phyloP scores from a whole-genome alignment of 37 sponge, comb jelly and placozoan species.

The Ephydatia muelleri region DNA sequence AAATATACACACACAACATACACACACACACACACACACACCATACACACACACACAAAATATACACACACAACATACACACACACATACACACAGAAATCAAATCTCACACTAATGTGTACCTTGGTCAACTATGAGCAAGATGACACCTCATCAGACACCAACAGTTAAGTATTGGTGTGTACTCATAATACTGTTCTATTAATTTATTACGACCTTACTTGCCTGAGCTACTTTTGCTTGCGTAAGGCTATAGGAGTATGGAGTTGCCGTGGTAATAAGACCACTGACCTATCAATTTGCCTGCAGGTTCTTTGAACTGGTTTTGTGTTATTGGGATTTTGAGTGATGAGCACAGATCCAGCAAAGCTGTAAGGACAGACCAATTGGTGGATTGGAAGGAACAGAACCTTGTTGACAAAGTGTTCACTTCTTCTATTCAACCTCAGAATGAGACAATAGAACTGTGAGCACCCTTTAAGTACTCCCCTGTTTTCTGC shows the following conservation, averaged over 20 bases:
- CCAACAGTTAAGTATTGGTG: not conserved
- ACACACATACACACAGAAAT: not conserved
- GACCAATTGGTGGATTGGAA: not conserved
- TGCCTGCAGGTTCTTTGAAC: too few relatives aligned
- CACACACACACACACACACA: too few relatives aligned
- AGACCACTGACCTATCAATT: too few relatives aligned
- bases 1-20: too few relatives aligned
- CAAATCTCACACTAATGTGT: slow-evolving; percentile 18
- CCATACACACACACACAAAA: too few relatives aligned
- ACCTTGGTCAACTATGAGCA: not conserved
- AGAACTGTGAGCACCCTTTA: not conserved
- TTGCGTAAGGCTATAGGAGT: too few relatives aligned
- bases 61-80: too few relatives aligned
- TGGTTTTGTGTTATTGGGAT: not conserved
- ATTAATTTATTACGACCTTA: too few relatives aligned
- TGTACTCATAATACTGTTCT: too few relatives aligned
- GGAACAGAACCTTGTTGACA: not conserved
- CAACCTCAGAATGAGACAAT: not conserved
- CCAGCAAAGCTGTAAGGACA: not conserved
- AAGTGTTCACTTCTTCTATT: not conserved
- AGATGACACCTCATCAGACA: not conserved
- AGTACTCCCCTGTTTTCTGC: not conserved
- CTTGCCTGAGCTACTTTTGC: too few relatives aligned
- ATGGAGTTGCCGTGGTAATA: too few relatives aligned
- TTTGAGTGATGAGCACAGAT: not conserved